Evolutionary conservation across 2,797 vertebrate genomes (phyloP).

Genomic region (Myotis vivesi): DNA sequence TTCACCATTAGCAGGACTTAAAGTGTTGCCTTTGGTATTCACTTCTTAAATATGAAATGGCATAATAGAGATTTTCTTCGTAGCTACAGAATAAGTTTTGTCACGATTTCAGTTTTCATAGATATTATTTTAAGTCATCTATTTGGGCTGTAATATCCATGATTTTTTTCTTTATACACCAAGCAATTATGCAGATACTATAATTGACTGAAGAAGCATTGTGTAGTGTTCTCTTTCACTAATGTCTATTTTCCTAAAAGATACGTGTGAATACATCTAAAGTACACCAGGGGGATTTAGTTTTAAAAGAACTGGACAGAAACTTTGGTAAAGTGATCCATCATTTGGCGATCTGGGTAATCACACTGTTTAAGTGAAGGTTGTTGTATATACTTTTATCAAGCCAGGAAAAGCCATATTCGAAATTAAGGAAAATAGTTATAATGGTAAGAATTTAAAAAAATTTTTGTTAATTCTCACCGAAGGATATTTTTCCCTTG

Average conservation of each 20-base stretch:
- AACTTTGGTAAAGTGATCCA: conserved; percentile 36
- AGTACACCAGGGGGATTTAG: neutral
- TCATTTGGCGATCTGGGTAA: conserved; percentile 45
- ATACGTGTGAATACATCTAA: conserved; percentile 2
- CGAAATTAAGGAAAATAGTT: neutral
- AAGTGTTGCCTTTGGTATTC: conserved; percentile 21
- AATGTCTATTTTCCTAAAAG: conserved; percentile 9
- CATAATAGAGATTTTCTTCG: neutral
- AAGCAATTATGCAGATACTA: neutral
- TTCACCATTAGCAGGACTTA: neutral
- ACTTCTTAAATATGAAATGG: conserved; percentile 19
- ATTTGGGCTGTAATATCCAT: neutral
- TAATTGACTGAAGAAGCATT: conserved; percentile 22
- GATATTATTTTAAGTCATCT: neutral
- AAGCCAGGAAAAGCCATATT: neutral
- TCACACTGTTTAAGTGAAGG: conserved; percentile 16
- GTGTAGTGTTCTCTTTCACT: neutral
- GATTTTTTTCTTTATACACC: neutral
- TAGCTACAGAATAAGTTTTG: conserved; percentile 32
- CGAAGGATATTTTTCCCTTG: neutral
- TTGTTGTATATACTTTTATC: conserved; percentile 34
- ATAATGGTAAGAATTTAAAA: conserved; percentile 46
- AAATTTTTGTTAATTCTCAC: neutral
- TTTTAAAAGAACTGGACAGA: conserved; percentile 49
- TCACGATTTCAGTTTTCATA: conserved; percentile 11